These are phyloP conservation scores for Ptychochromis oligacanthus DNA, from an alignment of 2,113 vertebrate genomes.

Conservation along the genomic window DNA sequence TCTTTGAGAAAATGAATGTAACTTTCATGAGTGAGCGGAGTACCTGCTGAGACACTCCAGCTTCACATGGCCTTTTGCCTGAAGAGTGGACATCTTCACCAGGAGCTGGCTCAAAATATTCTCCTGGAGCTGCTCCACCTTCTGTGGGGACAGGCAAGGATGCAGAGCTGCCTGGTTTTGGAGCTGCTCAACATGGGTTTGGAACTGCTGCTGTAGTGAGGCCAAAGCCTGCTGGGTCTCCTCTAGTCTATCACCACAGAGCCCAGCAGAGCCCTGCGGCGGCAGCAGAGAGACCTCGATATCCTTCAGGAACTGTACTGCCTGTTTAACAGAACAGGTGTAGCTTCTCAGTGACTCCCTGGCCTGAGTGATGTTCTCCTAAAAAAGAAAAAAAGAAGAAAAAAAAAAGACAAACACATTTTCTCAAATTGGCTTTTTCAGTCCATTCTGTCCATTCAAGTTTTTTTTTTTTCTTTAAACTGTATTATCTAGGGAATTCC, in stretches of 20 bases:
- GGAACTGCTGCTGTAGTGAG: constrained; percentile 78
- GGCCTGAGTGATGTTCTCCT: constrained; percentile 80
- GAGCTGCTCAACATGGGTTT: constrained; percentile 72
- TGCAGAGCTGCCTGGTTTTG: constrained; percentile 71
- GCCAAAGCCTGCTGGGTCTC: constrained; percentile 46
- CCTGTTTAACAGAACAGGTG: constrained; percentile 58
- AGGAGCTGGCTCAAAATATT: constrained; percentile 76
- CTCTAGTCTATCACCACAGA: constrained; percentile 62
- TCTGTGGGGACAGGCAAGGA: constrained; percentile 66
- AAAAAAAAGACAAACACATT: no score
- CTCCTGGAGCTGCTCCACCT: constrained; percentile 74
- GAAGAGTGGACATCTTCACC: constrained; percentile 76
- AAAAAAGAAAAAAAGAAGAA: no score
- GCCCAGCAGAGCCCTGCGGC: constrained; percentile 46
- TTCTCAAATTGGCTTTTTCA: neutral
- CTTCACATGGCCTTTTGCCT: constrained; percentile 71
- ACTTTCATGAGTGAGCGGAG: neutral
- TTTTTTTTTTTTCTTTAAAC: neutral
- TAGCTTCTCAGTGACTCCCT: constrained; percentile 75
- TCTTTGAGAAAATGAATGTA: neutral
- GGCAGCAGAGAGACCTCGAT: constrained; percentile 69
- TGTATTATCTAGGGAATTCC: neutral
- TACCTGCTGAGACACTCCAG: constrained; percentile 76
- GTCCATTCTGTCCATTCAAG: neutral
- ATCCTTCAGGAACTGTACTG: constrained; percentile 66